Evolutionary conservation across 2,113 vertebrate species (phyloP).

Genomic region (Rhagologus leucostigma): DNA sequence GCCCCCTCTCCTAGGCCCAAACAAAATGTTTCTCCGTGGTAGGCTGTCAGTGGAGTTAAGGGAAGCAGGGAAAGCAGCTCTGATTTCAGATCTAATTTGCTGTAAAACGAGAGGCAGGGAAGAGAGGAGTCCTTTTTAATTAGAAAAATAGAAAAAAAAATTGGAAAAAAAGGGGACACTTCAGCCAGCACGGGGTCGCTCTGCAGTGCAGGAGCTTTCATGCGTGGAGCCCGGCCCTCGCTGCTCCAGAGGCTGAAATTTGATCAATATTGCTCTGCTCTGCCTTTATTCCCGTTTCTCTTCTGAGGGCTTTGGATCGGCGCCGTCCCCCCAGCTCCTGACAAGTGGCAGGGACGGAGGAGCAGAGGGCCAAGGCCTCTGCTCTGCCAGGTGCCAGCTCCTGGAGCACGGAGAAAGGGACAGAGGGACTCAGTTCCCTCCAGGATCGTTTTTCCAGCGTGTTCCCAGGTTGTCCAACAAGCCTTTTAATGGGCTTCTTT

Average conservation of each 20-base stretch:
- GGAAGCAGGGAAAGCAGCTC: slow-evolving; percentile 32
- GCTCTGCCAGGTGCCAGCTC: not conserved
- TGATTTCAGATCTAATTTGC: slow-evolving; percentile 55
- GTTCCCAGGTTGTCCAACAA: not conserved
- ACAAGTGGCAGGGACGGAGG: not conserved
- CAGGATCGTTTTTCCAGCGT: accelerated
- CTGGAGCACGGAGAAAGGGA: not conserved
- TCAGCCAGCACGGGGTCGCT: not conserved
- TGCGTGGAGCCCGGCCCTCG: not conserved
- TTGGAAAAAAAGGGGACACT: not conserved
- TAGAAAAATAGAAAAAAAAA: not conserved
- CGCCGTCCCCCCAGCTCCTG: not conserved
- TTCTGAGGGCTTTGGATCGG: not conserved
- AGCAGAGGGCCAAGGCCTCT: too few species aligned
- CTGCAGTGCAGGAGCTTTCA: not conserved
- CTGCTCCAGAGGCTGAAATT: slow-evolving; percentile 11
- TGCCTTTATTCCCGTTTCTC: not conserved
- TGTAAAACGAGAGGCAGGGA: slow-evolving; percentile 40
- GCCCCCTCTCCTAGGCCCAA: not conserved
- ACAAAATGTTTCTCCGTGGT: slow-evolving; percentile 47
- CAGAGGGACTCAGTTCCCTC: not conserved
- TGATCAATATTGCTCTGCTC: not conserved
- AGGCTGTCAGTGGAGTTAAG: slow-evolving; percentile 4
- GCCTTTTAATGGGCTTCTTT: not conserved
- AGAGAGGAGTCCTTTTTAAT: slow-evolving; percentile 50